phyloP scores from a whole-genome alignment of 2,888 invertebrate species.

The Enoplolaimus lenunculus region DNA sequence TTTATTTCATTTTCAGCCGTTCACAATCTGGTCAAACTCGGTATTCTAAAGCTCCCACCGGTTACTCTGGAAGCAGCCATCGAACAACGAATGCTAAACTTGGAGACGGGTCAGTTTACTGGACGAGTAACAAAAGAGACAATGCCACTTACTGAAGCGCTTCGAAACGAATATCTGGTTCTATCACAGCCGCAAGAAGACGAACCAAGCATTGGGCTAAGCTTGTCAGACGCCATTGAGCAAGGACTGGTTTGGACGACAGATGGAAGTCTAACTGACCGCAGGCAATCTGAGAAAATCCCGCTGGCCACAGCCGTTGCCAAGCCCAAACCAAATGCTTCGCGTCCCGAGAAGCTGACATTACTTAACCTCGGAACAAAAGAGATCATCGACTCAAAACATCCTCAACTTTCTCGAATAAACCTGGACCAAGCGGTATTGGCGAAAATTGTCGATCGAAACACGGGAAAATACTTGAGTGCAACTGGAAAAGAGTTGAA shows the following conservation, averaged over 20 bases:
- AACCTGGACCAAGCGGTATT: conserved; percentile 62
- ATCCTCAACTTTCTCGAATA: conserved; percentile 46
- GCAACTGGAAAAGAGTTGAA: conserved; percentile 58
- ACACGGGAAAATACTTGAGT: conserved; percentile 63
- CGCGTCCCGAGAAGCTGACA: neutral
- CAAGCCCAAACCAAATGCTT: neutral
- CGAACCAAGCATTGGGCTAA: neutral
- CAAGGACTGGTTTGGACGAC: neutral
- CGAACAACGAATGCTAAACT: conserved; percentile 42
- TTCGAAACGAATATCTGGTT: conserved; percentile 30
- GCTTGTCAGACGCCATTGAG: neutral
- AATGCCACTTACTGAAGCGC: conserved; percentile 45
- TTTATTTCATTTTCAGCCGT: conserved; percentile 41
- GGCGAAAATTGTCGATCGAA: conserved; percentile 56
- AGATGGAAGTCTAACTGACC: neutral
- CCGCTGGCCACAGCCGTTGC: neutral
- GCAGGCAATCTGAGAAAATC: neutral
- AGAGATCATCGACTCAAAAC: neutral
- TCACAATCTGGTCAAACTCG: conserved; percentile 41
- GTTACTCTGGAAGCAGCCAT: conserved; percentile 42
- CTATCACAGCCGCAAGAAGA: neutral
- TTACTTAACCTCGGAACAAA: neutral
- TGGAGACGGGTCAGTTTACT: conserved; percentile 43
- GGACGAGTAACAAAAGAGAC: conserved; percentile 40
- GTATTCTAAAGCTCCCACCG: conserved; percentile 40